Evolutionary conservation across 35 echinoderm and acorn worm genomes (phyloP), one percentile per base, ranked within the genome.

Genomic region (Hemicentrotus pulcherrimus): DNA sequence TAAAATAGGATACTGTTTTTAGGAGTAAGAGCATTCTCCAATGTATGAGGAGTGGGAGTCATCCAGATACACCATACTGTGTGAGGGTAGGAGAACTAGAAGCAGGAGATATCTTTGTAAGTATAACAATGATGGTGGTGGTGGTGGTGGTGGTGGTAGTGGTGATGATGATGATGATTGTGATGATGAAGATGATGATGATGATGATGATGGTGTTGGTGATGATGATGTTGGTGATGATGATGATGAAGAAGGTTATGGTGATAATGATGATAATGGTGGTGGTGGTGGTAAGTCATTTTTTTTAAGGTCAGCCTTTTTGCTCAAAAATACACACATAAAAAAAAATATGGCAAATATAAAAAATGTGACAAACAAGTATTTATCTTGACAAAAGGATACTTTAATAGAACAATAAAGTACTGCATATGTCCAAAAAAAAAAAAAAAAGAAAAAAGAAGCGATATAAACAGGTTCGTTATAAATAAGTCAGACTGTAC

Each of bases 101-200:
- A 47, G 97, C 94, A 6, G 98, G 98, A 78, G 98, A 99, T 89
- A 96, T 97, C 2, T 99, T 99, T 96, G 98, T 99, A 95, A 99
- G 98, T 97, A 96, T 9, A 22, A 24, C 28, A 31, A 28, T 71
- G 18, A 28, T 3, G 61, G 22, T 19, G 18, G 22, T 19, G 61
- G 19, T 19, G 13, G 48, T 55, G n/a, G 31, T 91, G 32, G 4
- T 65, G 60, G 18, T 19, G 8, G 13, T 19, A 19, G 15, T 16
- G 59, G 2, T 61, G 16, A 2, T 61, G 18, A 24, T 28, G 24
- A 28, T 24, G 88, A 33, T 24, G 30, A 32, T 2, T 6, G n/a
- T 15, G 88, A 31, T 91, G 88, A 31, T 91, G 88, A 32, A 35
- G 8, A 35, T 31, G 88, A 10, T 16, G 88, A 32, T 46, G 88